Base-by-base conservation (phyloP, 2,888 invertebrate genomes). In the Galeruca laticollis region DNA sequence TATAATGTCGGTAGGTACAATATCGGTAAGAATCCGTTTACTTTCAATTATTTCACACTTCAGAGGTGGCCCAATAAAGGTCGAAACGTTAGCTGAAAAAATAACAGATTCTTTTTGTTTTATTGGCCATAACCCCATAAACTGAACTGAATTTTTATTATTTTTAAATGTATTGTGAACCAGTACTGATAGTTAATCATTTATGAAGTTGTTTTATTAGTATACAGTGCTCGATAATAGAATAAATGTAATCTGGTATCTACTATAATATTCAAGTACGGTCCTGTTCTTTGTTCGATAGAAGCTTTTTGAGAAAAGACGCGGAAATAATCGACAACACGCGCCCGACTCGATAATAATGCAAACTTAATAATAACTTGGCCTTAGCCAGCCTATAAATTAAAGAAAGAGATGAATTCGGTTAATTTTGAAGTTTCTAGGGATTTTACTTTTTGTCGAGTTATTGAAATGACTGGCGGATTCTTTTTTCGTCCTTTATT, bases 331-430 rank as follows among this genome's bases (percentile, higher is more conserved):
- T 82, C 80, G 81, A 81, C 81, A 81, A 81, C 81, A 79, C 81
- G 78, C 78, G 81, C 78, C 79, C 79, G 81, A 82, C 82, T 82
- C 80, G 79, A 82, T 82, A 83, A 83, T 82, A 83, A 83, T 82
- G 81, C 82, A 82, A 82, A 81, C 81, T 82, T 81, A 82, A 81
- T 82, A 80, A 81, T 80, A 80, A 80, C 76, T 79, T 74, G 74
- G 77, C 74, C 76, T 62, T 52, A 37, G 26, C 70, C 20, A 75
- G 77, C 77, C 78, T 74, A 80, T 78, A 79, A 78, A 79, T 79
- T 77, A 76, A 74, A 72, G 68, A 60, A 60, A 26, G 71, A 72
- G 75, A 76, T 76, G 75, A 75, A 68, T 76, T 71, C 62, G 67
- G 69, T 71, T 77, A 79, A 77, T 78, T 76, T 75, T 72, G 76